Evolutionary conservation across 23 tunicate genomes (phyloP), one percentile per base, ranked within the genome.

Genomic region (Trididemnum miniatum): DNA sequence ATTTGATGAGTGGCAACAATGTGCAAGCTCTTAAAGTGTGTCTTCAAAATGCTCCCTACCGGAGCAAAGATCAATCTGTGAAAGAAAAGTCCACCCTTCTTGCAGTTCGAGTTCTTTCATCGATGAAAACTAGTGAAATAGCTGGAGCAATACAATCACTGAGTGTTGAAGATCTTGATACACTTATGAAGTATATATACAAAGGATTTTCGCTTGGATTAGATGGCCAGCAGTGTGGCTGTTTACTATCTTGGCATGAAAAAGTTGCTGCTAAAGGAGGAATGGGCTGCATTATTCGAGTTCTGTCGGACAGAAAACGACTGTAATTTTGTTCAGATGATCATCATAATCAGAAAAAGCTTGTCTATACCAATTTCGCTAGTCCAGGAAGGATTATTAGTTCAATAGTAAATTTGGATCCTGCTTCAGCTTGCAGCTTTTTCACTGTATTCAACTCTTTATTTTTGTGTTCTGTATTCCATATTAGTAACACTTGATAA

Each of bases 161-260:
- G 1, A 73, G 72, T 35, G 54, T 51, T 33, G 94, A 88, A 20
- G 86, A 86, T 35, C 3, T 93, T 36, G 98, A 93, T 72, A 76
- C 77, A 5, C 12, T 86, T 1, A 85, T 85, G 89, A 93, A 93
- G 49, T 93, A 93, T 38, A 88, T 93, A 60, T 93, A 93, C 76
- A 93, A 93, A 73, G 87, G 89, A n/a, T 93, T 93, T 77, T 79
- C 94, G 0, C 32, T 93, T 78, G 84, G 84, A 20, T 59, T 71
- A 15, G 98, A 93, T 80, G 94, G 94, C 30, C 95, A 89, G 71
- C 76, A 59, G 44, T 89, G 95, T 39, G 89, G 86, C 22, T 59
- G 71, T 62, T 54, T 89, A 32, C 69, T 89, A 15, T 71, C 89
- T 20, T 89, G 95, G 95, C 95, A 89, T 71, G 95, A 85, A 40